These are phyloP conservation scores for Zaprionus ornatus DNA, from an alignment of 1,140 invertebrate species.

Conservation along the genomic window DNA sequence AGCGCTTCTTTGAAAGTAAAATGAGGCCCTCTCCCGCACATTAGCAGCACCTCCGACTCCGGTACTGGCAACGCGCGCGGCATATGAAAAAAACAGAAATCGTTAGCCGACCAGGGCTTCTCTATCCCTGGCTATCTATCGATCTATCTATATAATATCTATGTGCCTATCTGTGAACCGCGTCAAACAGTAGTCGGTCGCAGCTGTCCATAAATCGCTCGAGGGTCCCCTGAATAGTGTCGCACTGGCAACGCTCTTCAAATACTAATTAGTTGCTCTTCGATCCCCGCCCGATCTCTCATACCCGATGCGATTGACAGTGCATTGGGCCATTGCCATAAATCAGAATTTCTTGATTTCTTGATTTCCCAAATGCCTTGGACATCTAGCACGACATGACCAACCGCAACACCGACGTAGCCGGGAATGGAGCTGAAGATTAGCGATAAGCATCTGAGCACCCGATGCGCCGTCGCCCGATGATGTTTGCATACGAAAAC, in stretches of 20 bases:
- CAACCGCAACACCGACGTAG: slow-evolving; percentile 4
- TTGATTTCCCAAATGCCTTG: neutral
- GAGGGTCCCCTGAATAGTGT: slow-evolving; percentile 33
- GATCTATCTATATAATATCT: neutral
- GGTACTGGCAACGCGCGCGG: slow-evolving; percentile 45
- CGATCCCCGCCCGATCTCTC: neutral
- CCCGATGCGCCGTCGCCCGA: neutral
- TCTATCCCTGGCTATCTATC: neutral
- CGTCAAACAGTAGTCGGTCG: slow-evolving; percentile 46
- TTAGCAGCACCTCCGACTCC: slow-evolving; percentile 50
- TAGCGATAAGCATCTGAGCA: slow-evolving; percentile 33
- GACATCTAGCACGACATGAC: slow-evolving; percentile 24
- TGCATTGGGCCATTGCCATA: slow-evolving; percentile 16
- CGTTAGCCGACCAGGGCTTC: neutral
- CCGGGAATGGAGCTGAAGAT: slow-evolving; percentile 1
- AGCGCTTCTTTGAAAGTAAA: slow-evolving; percentile 57
- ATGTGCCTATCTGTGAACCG: neutral
- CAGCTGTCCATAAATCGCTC: slow-evolving; percentile 74
- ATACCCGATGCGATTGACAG: neutral
- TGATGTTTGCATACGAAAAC: slow-evolving; percentile 17
- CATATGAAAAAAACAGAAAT: slow-evolving; percentile 31
- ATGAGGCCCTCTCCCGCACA: slow-evolving; percentile 50
- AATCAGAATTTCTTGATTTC: slow-evolving; percentile 11
- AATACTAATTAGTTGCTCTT: slow-evolving; percentile 50
- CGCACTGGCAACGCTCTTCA: neutral